phyloP scores from a whole-genome alignment of 1,140 invertebrate species.

The Drosophila kikkawai region DNA sequence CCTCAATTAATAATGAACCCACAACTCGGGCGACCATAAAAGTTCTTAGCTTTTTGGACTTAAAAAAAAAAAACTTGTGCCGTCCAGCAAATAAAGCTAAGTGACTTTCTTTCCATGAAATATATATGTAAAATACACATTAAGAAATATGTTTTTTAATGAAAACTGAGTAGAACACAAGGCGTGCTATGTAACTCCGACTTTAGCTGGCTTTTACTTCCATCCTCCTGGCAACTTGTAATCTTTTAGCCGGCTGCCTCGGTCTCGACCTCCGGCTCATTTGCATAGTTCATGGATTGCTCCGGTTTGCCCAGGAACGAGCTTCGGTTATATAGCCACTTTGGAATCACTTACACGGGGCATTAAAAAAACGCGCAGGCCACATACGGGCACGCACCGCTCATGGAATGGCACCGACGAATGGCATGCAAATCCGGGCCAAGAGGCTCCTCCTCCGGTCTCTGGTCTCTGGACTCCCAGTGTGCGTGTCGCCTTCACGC shows the following conservation, averaged over 20 bases:
- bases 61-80: neutral
- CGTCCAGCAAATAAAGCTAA: conserved; percentile 1
- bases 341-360: conserved; percentile 62
- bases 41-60: neutral
- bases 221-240: conserved; percentile 5
- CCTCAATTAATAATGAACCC: conserved; percentile 4
- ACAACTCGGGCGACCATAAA: neutral
- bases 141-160: conserved; percentile 4
- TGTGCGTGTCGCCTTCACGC: conserved; percentile 43
- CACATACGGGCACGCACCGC: conserved; percentile 43
- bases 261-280: conserved; percentile 11
- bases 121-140: neutral
- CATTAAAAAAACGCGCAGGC: conserved; percentile 19
- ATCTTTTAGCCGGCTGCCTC: neutral
- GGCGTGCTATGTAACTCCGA: neutral
- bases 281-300: conserved; percentile 23
- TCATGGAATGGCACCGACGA: conserved; percentile 10
- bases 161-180: neutral
- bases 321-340: conserved; percentile 60
- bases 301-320: neutral
- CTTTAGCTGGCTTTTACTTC: neutral
- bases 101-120: neutral
- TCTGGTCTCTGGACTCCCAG: conserved; percentile 5
- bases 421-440: conserved; percentile 44
- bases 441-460: neutral